These are phyloP conservation scores for Cerceris ruficornis DNA, from an alignment of 2,888 invertebrate genomes.

Conservation along the genomic window DNA sequence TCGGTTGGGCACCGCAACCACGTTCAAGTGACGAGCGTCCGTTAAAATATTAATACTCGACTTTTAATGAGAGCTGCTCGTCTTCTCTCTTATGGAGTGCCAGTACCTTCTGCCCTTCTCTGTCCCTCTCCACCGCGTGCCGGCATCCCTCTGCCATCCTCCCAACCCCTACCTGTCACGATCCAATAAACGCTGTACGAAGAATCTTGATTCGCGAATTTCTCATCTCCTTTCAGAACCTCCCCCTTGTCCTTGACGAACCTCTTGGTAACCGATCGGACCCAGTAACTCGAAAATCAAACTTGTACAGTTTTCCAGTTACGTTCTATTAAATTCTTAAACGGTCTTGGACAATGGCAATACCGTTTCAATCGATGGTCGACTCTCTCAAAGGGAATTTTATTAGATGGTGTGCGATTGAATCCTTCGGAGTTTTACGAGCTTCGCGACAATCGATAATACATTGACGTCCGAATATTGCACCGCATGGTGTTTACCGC, in stretches of 20 bases:
- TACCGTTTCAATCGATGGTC: background rate
- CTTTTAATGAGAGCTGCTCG: constrained; percentile 73
- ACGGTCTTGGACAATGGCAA: constrained; percentile 33
- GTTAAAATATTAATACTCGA: constrained; percentile 76
- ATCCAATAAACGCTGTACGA: constrained; percentile 65
- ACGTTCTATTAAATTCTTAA: constrained; percentile 56
- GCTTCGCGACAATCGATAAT: constrained; percentile 23
- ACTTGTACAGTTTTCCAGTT: constrained; percentile 33
- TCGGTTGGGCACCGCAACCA: constrained; percentile 64
- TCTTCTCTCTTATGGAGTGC: constrained; percentile 66
- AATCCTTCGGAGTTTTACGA: constrained; percentile 22
- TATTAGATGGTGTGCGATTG: constrained; percentile 18
- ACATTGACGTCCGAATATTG: background rate
- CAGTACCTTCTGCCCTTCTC: constrained; percentile 55
- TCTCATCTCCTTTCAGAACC: constrained; percentile 16
- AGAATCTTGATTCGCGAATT: constrained; percentile 61
- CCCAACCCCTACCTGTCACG: constrained; percentile 55
- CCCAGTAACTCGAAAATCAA: constrained; percentile 43
- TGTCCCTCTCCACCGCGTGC: constrained; percentile 29
- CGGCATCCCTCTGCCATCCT: constrained; percentile 21
- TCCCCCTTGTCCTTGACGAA: constrained; percentile 1
- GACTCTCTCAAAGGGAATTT: constrained; percentile 18
- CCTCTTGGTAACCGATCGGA: constrained; percentile 16
- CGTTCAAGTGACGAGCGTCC: constrained; percentile 65
- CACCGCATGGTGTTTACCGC: too few species aligned